Conservation (phyloP, 2,888 invertebrate genomes). For the Keiferia lycopersicella region DNA sequence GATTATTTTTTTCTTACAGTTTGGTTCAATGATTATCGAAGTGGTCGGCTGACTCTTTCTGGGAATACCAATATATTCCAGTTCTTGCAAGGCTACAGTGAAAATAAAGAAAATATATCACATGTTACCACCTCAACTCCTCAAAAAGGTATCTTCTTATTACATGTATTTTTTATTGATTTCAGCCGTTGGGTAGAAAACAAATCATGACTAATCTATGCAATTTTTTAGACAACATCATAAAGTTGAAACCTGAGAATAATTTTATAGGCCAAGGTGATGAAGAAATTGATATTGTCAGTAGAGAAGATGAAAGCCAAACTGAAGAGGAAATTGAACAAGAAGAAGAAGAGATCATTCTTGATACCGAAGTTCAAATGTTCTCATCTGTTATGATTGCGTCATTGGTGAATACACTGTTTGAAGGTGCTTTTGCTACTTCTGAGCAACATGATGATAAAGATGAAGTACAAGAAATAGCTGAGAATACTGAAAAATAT, state of each 20-base stretch:
- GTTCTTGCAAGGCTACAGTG: constrained; percentile 48
- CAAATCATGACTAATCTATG: not conserved
- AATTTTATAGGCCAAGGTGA: constrained; percentile 71
- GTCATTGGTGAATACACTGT: constrained; percentile 45
- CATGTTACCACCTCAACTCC: constrained; percentile 66
- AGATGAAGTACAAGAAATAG: not conserved
- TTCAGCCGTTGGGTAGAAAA: too few relatives aligned
- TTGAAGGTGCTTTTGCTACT: constrained; percentile 11
- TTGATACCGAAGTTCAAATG: constrained; percentile 9
- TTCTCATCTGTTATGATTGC: constrained; percentile 10
- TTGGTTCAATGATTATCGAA: constrained; percentile 44
- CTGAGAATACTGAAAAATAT: not conserved
- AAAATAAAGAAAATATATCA: constrained; percentile 47
- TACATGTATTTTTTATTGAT: constrained; percentile 4
- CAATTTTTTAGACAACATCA: constrained; percentile 43
- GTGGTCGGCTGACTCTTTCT: constrained; percentile 38
- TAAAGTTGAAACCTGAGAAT: constrained; percentile 41
- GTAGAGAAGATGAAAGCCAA: constrained; percentile 41
- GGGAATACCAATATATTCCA: constrained; percentile 43
- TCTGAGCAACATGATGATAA: not conserved
- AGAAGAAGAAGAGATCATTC: constrained; percentile 11
- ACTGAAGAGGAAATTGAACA: constrained; percentile 4
- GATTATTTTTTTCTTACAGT: not conserved
- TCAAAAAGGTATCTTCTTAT: constrained; percentile 43
- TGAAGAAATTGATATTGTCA: constrained; percentile 58